Evolutionary conservation across 2,797 vertebrate genomes (phyloP).

Genomic region (Alcedo quadribrachys): DNA sequence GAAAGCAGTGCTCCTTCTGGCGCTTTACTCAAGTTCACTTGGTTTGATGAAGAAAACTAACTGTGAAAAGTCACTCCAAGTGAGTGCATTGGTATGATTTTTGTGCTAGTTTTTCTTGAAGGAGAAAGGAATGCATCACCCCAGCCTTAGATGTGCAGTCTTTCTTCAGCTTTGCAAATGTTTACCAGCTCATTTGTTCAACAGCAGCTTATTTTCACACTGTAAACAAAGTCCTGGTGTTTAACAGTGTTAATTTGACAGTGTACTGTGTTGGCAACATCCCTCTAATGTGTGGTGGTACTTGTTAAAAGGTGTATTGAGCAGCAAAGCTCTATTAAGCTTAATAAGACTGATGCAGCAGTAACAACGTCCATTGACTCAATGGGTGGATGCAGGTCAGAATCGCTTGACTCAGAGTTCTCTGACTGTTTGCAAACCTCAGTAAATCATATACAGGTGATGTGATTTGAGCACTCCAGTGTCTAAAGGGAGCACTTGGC

Average conservation of each 20-base stretch:
- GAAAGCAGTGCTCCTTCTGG: constrained; percentile 15
- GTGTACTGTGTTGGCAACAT: not conserved
- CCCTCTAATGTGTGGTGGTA: not conserved
- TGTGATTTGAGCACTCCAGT: not conserved
- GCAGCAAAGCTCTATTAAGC: not conserved
- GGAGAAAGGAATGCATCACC: not conserved
- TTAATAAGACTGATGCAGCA: not conserved
- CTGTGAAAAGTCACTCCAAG: constrained; percentile 28
- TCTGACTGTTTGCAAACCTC: not conserved
- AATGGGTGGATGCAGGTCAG: not conserved
- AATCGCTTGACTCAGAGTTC: not conserved
- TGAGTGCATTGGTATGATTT: not conserved
- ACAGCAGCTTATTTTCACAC: not conserved
- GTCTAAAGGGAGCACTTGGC: not conserved
- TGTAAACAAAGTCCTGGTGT: constrained; percentile 18
- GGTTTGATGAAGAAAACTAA: constrained; percentile 6
- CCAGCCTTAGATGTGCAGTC: not conserved
- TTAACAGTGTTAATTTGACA: constrained; percentile 17
- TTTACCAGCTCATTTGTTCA: not conserved
- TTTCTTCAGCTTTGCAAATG: constrained; percentile 7
- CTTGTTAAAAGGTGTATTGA: not conserved
- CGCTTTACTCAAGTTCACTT: not conserved
- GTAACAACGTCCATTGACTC: not conserved
- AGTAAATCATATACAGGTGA: not conserved
- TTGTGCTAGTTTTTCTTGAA: not conserved